These are phyloP conservation scores for Enteromius thamalakanensis DNA, from an alignment of 2,797 vertebrate species.

Conservation along the genomic window DNA sequence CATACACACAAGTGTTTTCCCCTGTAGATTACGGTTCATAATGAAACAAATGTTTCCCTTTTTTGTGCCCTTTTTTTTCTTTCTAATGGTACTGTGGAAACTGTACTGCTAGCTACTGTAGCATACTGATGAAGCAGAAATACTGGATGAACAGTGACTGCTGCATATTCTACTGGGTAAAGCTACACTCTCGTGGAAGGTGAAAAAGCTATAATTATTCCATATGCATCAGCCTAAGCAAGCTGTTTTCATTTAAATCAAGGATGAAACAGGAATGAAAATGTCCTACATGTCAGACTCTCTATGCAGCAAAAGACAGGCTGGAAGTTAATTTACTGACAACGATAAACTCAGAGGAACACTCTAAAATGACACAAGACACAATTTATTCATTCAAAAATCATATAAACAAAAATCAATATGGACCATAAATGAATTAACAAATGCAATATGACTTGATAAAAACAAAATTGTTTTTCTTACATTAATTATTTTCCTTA, in stretches of 20 bases:
- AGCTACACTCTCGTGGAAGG: slow-evolving; percentile 48
- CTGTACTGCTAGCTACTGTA: slow-evolving; percentile 29
- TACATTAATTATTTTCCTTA: no score
- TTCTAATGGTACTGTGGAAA: slow-evolving; percentile 36
- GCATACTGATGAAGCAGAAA: slow-evolving; percentile 59
- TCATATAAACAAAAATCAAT: neutral
- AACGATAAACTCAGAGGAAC: neutral
- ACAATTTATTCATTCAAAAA: neutral
- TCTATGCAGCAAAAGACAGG: neutral
- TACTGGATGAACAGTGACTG: slow-evolving; percentile 42
- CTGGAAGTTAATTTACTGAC: slow-evolving; percentile 6
- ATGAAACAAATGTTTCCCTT: slow-evolving; percentile 45
- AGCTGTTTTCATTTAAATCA: slow-evolving; percentile 35
- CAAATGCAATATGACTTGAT: neutral
- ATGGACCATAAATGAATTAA: neutral
- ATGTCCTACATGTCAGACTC: slow-evolving; percentile 29
- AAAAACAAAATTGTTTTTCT: no score
- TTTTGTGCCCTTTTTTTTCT: slow-evolving; percentile 8
- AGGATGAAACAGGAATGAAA: slow-evolving; percentile 23
- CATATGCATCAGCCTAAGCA: slow-evolving; percentile 27
- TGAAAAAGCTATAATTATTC: slow-evolving; percentile 45
- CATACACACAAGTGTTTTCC: slow-evolving; percentile 12
- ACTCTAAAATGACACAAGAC: neutral
- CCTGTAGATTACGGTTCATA: slow-evolving; percentile 46
- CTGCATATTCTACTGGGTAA: slow-evolving; percentile 44